Base-by-base conservation (phyloP, 2,888 invertebrate genomes). In the Oconnorella tubifera region DNA sequence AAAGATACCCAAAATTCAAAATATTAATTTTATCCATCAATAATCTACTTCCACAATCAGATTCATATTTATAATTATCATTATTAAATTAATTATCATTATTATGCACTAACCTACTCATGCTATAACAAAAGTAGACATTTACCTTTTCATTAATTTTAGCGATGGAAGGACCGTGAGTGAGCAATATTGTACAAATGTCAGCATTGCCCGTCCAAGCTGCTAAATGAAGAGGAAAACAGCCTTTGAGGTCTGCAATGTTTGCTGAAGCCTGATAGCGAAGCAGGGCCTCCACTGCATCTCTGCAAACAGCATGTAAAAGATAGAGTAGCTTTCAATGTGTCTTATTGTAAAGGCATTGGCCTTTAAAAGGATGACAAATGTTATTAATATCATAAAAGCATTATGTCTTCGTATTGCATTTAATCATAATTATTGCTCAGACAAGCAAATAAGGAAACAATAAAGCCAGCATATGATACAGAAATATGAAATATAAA, bases 131-230 rank as follows among this genome's bases (percentile, higher is more conserved):
- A n/a, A n/a, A n/a, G n/a, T 40, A 40, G 40, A 14, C 40, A 40
- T 6, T 14, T 69, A 80, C 80, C 77, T 80, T 79, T 63, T 74
- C 66, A 67, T 80, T 79, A 58, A 79, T 74, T 32, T 75, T 74
- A 33, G 77, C 74, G 19, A 67, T 62, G 28, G 72, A 73, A n/a
- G 73, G 71, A n/a, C 74, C 75, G n/a, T 73, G 71, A 53, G 87
- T 88, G 64, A 96, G 86, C 69, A 96, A 87, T 83, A 92, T 86
- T 71, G 88, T 86, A 68, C 95, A 94, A 72, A 95, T 90, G 70
- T 92, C 91, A 51, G 89, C 87, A 82, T 93, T 90, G 25, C 96
- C 96, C 62, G 91, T 91, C 93, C 94, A 96, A 59, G 95, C 91
- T 61, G 95, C 95, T 80, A 95, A 85, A 83, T 96, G 95, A 69